These are phyloP conservation scores for Chloropsis cyanopogon DNA, from an alignment of 2,113 vertebrate genomes.

Conservation along the genomic window DNA sequence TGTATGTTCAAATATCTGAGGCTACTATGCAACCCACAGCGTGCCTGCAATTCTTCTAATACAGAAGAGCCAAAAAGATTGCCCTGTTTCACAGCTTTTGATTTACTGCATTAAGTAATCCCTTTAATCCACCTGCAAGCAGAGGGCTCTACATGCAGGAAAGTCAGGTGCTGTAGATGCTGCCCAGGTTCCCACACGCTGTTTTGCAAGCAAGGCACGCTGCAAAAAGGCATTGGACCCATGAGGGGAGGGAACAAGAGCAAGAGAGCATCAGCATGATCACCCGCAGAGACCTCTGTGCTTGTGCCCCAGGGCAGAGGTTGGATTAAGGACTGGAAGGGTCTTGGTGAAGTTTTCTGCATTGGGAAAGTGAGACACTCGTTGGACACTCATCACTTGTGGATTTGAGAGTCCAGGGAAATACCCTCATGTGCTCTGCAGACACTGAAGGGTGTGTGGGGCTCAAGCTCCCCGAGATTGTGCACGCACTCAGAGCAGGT, in stretches of 20 bases:
- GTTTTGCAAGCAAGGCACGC: not conserved
- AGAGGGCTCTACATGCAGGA: not conserved
- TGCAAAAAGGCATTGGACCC: not conserved
- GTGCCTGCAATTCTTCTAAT: not conserved
- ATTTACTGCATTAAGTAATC: not conserved
- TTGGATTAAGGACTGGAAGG: not conserved
- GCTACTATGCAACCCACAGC: not conserved
- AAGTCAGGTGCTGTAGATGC: not conserved
- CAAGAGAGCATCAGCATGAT: accelerated
- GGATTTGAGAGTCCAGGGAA: not conserved
- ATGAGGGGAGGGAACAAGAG: not conserved
- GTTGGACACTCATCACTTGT: not conserved
- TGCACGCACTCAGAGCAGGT: accelerated
- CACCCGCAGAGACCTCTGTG: not conserved
- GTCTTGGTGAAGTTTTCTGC: not conserved
- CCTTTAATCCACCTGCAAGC: not conserved
- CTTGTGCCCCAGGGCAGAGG: not conserved
- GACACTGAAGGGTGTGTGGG: accelerated
- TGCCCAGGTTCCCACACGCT: not conserved
- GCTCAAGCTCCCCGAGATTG: accelerated
- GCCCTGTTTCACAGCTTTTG: not conserved
- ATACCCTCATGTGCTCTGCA: not conserved
- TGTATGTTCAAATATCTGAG: not conserved
- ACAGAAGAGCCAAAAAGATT: not conserved
- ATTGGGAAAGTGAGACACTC: not conserved